Conservation (phyloP, 2,797 vertebrate genomes). For the Rachycentron canadum region DNA sequence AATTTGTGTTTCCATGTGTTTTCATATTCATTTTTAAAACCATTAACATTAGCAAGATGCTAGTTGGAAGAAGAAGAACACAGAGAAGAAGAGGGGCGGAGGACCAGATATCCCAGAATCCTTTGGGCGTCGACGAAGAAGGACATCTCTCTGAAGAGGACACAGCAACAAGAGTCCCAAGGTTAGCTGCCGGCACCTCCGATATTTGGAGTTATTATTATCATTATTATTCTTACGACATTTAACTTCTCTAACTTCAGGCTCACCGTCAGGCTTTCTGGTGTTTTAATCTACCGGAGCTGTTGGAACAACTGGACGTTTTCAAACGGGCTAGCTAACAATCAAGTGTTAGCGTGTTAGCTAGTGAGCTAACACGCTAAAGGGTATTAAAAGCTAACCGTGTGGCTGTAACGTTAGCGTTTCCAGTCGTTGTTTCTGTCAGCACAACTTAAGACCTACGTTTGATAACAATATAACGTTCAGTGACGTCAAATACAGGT, state of each 20-base stretch:
- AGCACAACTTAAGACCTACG: rapidly evolving
- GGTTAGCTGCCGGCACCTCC: conserved; percentile 64
- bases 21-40: background rate
- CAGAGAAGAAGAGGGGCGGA: background rate
- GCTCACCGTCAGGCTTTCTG: rapidly evolving
- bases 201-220: rapidly evolving
- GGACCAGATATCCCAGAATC: conserved; percentile 72
- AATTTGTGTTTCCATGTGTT: background rate
- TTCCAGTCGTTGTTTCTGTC: background rate
- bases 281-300: rapidly evolving
- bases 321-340: background rate
- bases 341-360: background rate
- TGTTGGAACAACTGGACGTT: rapidly evolving
- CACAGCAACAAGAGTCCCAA: conserved; percentile 51
- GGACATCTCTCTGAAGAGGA: conserved; percentile 65
- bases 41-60: background rate
- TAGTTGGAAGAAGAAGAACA: background rate
- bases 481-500: background rate
- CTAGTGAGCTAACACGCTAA: conserved; percentile 37
- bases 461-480: rapidly evolving
- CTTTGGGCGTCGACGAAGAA: conserved; percentile 64
- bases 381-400: background rate
- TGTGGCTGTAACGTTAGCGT: background rate
- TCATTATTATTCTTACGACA: background rate
- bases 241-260: rapidly evolving